phyloP scores from a whole-genome alignment of 2,113 vertebrate genomes.

The Dasyornis broadbenti region DNA sequence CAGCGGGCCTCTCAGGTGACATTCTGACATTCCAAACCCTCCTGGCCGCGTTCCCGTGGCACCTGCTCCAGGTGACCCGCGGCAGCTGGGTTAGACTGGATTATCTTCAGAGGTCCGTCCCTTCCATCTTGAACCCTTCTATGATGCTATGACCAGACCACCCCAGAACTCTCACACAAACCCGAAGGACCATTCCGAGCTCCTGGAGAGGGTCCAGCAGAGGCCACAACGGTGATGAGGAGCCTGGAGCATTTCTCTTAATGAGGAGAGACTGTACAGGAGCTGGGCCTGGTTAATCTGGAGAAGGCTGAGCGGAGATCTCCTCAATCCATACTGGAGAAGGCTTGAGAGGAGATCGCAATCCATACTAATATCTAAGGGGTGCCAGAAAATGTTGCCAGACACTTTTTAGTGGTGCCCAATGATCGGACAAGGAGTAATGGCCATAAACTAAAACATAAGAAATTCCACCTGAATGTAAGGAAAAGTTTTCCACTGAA shows the following conservation, averaged over 20 bases:
- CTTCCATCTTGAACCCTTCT: rapidly evolving
- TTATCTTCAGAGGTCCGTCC: rapidly evolving
- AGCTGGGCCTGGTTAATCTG: not conserved
- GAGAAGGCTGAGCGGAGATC: not conserved
- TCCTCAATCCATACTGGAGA: too few relatives aligned
- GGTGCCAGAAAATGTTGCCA: not conserved
- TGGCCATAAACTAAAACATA: not conserved
- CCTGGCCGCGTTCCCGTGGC: not conserved
- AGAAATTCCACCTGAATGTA: not conserved
- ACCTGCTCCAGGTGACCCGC: not conserved
- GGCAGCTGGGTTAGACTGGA: rapidly evolving
- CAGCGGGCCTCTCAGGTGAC: not conserved
- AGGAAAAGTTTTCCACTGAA: too few relatives aligned
- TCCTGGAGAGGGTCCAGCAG: too few relatives aligned
- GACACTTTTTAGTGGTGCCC: not conserved
- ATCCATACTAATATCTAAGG: too few relatives aligned
- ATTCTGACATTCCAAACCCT: rapidly evolving
- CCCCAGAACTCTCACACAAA: not conserved
- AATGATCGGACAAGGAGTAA: not conserved
- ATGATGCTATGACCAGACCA: not conserved
- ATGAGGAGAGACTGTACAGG: not conserved
- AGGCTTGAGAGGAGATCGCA: too few relatives aligned
- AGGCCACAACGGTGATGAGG: not conserved
- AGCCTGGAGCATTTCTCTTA: not conserved
- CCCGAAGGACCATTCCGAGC: rapidly evolving